Conservation (phyloP, 1,140 invertebrate genomes). For the Drosophila punjabiensis region DNA sequence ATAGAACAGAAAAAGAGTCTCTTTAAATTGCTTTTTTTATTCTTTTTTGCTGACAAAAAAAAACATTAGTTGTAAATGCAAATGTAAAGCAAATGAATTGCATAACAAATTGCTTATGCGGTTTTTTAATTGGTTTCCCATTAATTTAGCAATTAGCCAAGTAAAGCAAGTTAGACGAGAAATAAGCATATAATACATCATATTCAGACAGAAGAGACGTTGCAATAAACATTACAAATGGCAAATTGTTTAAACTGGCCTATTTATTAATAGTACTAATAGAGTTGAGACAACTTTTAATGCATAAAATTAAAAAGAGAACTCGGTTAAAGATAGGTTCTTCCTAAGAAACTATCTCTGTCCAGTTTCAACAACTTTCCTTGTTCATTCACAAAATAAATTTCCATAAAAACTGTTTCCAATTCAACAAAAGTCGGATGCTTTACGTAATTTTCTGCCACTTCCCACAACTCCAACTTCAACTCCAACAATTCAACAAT, state of each 20-base stretch:
- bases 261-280: background rate
- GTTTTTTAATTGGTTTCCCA: constrained; percentile 42
- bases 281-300: background rate
- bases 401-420: constrained; percentile 37
- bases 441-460: constrained; percentile 41
- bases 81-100: constrained; percentile 6
- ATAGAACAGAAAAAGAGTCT: background rate
- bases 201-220: background rate
- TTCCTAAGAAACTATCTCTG: background rate
- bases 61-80: background rate
- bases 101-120: constrained; percentile 23
- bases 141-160: constrained; percentile 51
- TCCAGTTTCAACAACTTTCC: background rate
- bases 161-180: constrained; percentile 19
- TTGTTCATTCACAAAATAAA: constrained; percentile 27
- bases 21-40: too few relatives aligned
- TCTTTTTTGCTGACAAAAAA: background rate
- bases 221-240: background rate
- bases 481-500: constrained; percentile 19
- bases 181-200: background rate
- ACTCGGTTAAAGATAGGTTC: background rate
- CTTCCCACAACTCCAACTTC: constrained; percentile 21
- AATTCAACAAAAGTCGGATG: constrained; percentile 20
- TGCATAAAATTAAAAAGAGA: background rate
- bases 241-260: background rate